Percentiles rank a stretch among this genome's conserved stretches.
These are phyloP conservation scores for Coreoperca whiteheadi DNA, from an alignment of 2,113 vertebrate genomes.

Conservation along the genomic window DNA sequence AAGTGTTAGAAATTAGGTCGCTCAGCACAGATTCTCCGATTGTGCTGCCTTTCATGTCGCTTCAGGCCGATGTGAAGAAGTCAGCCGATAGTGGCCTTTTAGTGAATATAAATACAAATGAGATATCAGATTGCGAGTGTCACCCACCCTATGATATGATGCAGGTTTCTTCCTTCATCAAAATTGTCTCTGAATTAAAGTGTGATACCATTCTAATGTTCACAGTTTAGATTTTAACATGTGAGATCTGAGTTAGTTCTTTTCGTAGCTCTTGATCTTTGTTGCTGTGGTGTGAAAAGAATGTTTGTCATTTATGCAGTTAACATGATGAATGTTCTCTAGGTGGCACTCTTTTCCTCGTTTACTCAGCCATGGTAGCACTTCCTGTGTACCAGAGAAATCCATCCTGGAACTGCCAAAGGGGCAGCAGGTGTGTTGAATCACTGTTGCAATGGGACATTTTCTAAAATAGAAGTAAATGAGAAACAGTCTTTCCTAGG, in stretches of 20 bases:
- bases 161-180: not conserved
- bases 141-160: not conserved
- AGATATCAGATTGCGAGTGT: not conserved
- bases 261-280: not conserved
- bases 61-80: not conserved
- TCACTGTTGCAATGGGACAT: not conserved
- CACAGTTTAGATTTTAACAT: not conserved
- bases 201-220: not conserved
- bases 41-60: constrained; percentile 21
- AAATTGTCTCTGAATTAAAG: too few relatives aligned
- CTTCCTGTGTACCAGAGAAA: not conserved
- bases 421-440: constrained; percentile 17
- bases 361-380: not conserved
- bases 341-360: not conserved
- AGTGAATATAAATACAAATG: not conserved
- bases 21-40: constrained; percentile 42
- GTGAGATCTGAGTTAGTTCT: not conserved
- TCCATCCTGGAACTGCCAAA: not conserved
- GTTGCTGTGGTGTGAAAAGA: not conserved
- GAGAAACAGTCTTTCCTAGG: not conserved
- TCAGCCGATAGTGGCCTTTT: not conserved
- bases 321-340: not conserved
- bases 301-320: not conserved
- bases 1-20: constrained; percentile 55
- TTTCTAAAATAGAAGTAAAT: constrained; percentile 1